Conservation (phyloP, 2,113 vertebrate species). For the Arothron firmamentum region DNA sequence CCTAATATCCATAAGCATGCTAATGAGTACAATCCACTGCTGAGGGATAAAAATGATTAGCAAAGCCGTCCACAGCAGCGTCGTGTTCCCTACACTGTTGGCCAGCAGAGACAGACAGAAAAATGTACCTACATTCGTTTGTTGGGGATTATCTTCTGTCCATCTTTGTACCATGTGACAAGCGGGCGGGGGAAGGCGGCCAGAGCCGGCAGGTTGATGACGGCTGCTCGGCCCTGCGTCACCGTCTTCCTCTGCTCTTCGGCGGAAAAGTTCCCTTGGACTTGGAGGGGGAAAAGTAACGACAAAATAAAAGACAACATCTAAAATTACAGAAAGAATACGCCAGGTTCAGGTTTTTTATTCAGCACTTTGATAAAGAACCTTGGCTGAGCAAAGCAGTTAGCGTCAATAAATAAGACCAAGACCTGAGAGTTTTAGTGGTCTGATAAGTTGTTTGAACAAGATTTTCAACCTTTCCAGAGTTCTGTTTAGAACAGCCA, state of each 20-base stretch:
- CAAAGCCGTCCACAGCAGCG: constrained; percentile 12
- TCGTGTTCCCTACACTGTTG: constrained; percentile 10
- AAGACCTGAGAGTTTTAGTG: no score
- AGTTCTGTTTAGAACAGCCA: no score
- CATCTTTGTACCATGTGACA: constrained; percentile 93
- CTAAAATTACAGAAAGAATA: neutral
- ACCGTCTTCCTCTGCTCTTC: constrained; percentile 78
- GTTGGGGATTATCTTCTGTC: constrained; percentile 92
- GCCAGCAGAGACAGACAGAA: neutral
- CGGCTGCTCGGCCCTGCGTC: constrained; percentile 79
- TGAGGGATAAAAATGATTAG: constrained; percentile 28
- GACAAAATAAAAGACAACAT: neutral
- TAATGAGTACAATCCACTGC: constrained; percentile 34
- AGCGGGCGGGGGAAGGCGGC: constrained; percentile 81
- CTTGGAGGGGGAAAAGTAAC: constrained; percentile 57
- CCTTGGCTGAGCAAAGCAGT: no score
- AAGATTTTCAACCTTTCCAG: no score
- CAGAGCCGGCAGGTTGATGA: constrained; percentile 79
- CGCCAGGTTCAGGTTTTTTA: no score
- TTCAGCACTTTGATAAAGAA: no score
- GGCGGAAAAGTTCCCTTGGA: constrained; percentile 80
- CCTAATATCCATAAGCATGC: constrained; percentile 14
- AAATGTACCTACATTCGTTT: constrained; percentile 84
- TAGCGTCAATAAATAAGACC: no score
- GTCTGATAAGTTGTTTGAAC: no score